Evolutionary conservation across 2,888 invertebrate genomes (phyloP), one percentile per base, ranked within the genome.

Genomic region (Autographa pulchrina): DNA sequence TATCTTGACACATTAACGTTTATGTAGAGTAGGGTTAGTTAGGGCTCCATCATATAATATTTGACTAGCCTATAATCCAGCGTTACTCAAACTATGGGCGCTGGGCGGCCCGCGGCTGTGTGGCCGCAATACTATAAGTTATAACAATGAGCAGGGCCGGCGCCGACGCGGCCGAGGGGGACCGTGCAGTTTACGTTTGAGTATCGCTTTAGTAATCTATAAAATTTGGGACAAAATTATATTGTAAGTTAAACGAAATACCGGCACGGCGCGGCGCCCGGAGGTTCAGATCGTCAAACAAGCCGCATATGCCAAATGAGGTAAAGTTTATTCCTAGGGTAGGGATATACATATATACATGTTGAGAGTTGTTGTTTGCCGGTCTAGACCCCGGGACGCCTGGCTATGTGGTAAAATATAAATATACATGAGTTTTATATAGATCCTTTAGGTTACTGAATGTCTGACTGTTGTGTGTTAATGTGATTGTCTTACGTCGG

Each of bases 271-370:
- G 60, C 43, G 48, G 58, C 56, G 60, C 56, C 72, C 52, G 60
- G 69, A 69, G 62, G 54, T 41, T n/a, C 65, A 59, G 65, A 31
- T 52, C 68, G 79, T 72, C 75, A 66, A 60, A 59, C 62, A 32
- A 61, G 63, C 65, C 54, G 64, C 18, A 64, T 65, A 75, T 78
- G 77, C 77, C 79, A 75, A 77, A 74, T 78, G 56, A 48, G 25
- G 59, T 69, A 73, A 54, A 52, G 38, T 73, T 65, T 70, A 65
- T 68, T 65, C 69, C 31, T 77, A 70, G 61, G 14, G 41, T 78
- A 61, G 38, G 70, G 67, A 56, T 52, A 9, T 32, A 41, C 32
- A 38, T 14, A 56, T 52, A 13, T n/a, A n/a, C n/a, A n/a, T 32
- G 38, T 48, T 31, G 66, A 59, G 61, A 68, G 59, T 35, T 63